A percentile compares a stretch with the other conserved stretches of the same genome.
phyloP scores from a whole-genome alignment of 92 coral and sea anemone species.

The Bergia puertoricense region DNA sequence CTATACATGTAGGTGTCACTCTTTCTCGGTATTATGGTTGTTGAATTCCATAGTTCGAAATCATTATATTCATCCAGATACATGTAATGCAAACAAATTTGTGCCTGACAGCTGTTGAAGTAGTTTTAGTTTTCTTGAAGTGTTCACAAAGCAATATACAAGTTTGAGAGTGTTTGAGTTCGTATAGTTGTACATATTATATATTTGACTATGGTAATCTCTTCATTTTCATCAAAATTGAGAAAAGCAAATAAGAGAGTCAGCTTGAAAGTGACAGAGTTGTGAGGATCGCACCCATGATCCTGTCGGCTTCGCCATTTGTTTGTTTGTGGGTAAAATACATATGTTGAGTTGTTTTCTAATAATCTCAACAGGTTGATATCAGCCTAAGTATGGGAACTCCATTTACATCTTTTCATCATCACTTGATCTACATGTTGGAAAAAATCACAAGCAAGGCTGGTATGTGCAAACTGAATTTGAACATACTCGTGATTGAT shows the following conservation, averaged over 20 bases:
- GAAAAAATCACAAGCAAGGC: conserved; percentile 86
- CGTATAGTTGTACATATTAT: no score
- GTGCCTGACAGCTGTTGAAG: background rate
- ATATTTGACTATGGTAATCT: no score
- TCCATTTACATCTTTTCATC: conserved; percentile 89
- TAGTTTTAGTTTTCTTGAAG: background rate
- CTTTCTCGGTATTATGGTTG: background rate
- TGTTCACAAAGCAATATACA: no score
- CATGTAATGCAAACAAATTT: background rate
- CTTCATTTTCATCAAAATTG: no score
- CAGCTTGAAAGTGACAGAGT: no score
- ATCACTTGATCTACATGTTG: conserved; percentile 91
- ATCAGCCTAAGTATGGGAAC: conserved; percentile 85
- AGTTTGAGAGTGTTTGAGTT: no score
- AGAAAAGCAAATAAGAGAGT: no score
- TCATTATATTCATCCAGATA: background rate
- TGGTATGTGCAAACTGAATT: conserved; percentile 52
- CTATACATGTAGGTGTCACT: background rate
- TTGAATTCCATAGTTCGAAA: background rate
- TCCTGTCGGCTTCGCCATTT: no score
- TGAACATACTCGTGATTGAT: background rate
- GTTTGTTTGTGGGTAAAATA: no score
- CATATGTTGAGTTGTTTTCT: background rate
- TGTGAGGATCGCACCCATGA: no score
- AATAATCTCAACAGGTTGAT: conserved; percentile 64